Base-by-base conservation (phyloP, 2,113 vertebrate genomes). In the Gnathochromis pfefferi region DNA sequence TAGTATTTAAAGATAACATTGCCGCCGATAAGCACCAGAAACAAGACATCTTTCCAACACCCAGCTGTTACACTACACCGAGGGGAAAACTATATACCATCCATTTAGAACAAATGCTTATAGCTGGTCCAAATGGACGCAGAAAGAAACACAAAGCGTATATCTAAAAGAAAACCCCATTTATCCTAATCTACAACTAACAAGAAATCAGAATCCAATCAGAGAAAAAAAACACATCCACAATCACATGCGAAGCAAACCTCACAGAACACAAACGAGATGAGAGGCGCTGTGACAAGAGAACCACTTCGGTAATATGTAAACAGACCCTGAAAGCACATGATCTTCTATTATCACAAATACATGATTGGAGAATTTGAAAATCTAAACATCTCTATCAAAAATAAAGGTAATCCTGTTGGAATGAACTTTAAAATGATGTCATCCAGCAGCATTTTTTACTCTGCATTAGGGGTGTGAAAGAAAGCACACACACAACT, bases 351-450 rank as follows among this genome's bases (percentile, higher is more conserved):
- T 65, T 45, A n/a, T 63, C 83, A 84, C 80, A 68, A 47, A 80
- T 19, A 65, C 11, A 19, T 78, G 31, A 87, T 21, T 10, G 9
- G 26, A 91, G 54, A 83, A 53, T 60, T 79, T 88, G 58, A 12
- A 93, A 89, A 92, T 91, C 60, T 93, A 93, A 89, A 90, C 65
- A 87, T 93, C 79, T 86, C 89, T 94, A 94, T 93, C 87, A 94
- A 95, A 95, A 94, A 93, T 93, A 93, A 94, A 89, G 89, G 33
- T 9, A 70, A 38, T 21, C 26, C 84, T 85, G 65, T 26, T 58
- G 57, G 63, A 83, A 47, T 81, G 11, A 75, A 82, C 47, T 85
- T 86, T 11, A 28, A 85, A 53, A 86, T 75, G 13, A 84, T 51
- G 70, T 82, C 65, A 63, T 82, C 28, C 55, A 12, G 49, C 78